Base-by-base conservation (phyloP, 1,140 invertebrate genomes). In the Drosophila truncata region DNA sequence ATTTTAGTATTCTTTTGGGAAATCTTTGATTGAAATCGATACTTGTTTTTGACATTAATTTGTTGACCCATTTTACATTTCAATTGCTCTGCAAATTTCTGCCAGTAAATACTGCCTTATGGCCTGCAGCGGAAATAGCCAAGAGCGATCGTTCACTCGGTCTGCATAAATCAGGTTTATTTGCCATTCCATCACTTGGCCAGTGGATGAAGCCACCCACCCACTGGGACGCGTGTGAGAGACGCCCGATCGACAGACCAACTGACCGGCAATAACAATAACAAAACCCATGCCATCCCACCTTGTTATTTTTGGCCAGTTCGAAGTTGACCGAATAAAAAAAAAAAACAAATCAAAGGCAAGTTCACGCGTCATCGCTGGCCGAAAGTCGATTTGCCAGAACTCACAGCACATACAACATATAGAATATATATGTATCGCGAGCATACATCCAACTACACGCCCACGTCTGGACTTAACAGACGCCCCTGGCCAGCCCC, bases 311-410 rank as follows among this genome's bases (percentile, higher is more conserved):
- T 87, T 87, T 86, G 82, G 83, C 69, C 81, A 74, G 55, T 31
- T 59, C 14, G 16, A 27, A 52, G 47, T 20, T 20, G 14, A 39
- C 25, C 29, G 11, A 27, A 49, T 27, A n/a, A 9, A 16, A 63
- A 44, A 55, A 55, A 80, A 76, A 82, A 77, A 80, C 76, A 88
- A 88, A 78, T 87, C 84, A 88, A 88, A 88, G 77, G 85, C 84
- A 87, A 87, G 84, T 88, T 87, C 84, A 87, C 84, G 84, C 84
- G 84, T 87, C 84, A 87, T 88, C 84, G 59, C 80, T 69, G 69
- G 60, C 50, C 65, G 49, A 50, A 52, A 77, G 25, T 42, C 74
- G 63, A 71, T 50, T 65, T 65, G 39, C 39, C 61, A 31, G 42
- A 50, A 72, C 57, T 39, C 50, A 42, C 42, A 50, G 41, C 58